Evolutionary conservation across 92 coral and sea anemone species (phyloP).

Genomic region (Parazoanthus darwini): DNA sequence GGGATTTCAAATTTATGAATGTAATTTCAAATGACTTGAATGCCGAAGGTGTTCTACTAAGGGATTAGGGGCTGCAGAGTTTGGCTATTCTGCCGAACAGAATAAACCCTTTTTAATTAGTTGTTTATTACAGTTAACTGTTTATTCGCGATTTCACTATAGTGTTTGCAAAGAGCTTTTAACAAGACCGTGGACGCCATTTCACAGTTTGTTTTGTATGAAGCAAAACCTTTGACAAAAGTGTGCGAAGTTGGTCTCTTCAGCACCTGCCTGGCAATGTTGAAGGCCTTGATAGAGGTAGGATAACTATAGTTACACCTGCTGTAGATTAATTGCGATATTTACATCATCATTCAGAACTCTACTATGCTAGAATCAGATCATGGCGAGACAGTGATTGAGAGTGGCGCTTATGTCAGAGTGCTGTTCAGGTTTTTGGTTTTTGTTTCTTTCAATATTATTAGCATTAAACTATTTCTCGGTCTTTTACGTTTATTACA

Average conservation of each 20-base stretch:
- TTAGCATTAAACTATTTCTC: too few relatives aligned
- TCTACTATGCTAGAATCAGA: not conserved
- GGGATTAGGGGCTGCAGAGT: too few relatives aligned
- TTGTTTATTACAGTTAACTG: too few relatives aligned
- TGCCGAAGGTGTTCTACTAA: too few relatives aligned
- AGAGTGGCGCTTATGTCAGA: too few relatives aligned
- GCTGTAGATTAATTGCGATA: not conserved
- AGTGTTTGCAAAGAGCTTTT: constrained; percentile 94
- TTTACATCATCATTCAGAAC: not conserved
- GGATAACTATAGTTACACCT: not conserved
- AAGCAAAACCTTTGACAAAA: constrained; percentile 87
- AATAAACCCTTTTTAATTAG: too few relatives aligned
- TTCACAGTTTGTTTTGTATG: constrained; percentile 91
- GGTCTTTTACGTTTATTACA: not conserved
- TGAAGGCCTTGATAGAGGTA: constrained; percentile 93
- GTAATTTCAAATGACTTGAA: too few relatives aligned
- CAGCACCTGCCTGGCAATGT: constrained; percentile 85
- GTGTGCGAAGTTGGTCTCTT: constrained; percentile 96
- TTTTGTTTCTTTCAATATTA: not conserved
- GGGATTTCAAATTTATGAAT: too few relatives aligned
- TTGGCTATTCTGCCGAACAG: too few relatives aligned
- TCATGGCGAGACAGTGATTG: too few relatives aligned
- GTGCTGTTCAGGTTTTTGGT: too few relatives aligned
- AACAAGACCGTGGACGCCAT: constrained; percentile 93
- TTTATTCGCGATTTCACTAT: not conserved